A percentile compares a stretch with the other conserved stretches of the same genome.
Conservation (phyloP, 2,888 invertebrate genomes). For the Leptarthrus brevirostris region DNA sequence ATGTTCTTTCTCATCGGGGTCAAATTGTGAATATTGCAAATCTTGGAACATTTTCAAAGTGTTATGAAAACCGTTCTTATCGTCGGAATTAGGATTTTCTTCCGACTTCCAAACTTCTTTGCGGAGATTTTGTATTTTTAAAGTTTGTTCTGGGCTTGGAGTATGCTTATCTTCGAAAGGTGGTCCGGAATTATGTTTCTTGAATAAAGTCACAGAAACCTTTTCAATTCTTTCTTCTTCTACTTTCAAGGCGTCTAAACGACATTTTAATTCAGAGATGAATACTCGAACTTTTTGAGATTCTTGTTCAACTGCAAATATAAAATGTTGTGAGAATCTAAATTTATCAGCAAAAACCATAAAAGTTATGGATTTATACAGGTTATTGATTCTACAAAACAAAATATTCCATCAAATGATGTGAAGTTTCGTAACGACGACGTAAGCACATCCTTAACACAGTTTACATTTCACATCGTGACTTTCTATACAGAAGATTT, state of each 20-base stretch:
- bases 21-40: neutral
- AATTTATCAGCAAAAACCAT: no score
- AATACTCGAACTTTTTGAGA: slow-evolving; percentile 33
- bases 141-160: neutral
- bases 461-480: no score
- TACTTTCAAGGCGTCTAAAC: neutral
- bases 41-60: slow-evolving; percentile 22
- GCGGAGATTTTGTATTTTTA: slow-evolving; percentile 7
- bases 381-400: no score
- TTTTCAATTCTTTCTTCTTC: slow-evolving; percentile 28
- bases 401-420: no score
- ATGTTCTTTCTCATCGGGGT: neutral
- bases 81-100: neutral
- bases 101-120: slow-evolving; percentile 36
- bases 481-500: no score
- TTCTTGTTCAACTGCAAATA: slow-evolving; percentile 6
- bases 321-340: no score
- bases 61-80: neutral
- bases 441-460: no score
- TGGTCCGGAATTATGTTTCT: neutral
- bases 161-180: neutral
- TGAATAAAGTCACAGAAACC: slow-evolving; percentile 19
- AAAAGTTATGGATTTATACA: no score
- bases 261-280: neutral
- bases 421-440: no score